A percentile compares a stretch with the other conserved stretches of the same genome.
Conservation (phyloP, 1,140 invertebrate genomes). For the Aphidius ervi region DNA sequence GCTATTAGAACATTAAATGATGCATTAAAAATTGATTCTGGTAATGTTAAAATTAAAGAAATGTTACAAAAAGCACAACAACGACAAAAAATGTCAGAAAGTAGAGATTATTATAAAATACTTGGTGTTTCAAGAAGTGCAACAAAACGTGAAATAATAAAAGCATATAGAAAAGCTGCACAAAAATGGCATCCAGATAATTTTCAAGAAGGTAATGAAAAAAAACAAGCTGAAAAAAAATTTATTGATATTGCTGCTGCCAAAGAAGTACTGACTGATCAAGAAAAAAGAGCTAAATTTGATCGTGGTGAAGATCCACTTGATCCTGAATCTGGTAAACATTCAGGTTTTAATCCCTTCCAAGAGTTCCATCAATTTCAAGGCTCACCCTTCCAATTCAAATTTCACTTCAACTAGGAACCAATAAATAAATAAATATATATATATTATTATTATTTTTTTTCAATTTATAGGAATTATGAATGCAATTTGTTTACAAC, state of each 20-base stretch:
- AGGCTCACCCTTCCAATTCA: constrained; percentile 88
- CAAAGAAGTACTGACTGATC: constrained; percentile 87
- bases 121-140: constrained; percentile 81
- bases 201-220: constrained; percentile 83
- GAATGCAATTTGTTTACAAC: no score
- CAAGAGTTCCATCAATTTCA: constrained; percentile 83
- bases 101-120: constrained; percentile 98
- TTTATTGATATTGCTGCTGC: constrained; percentile 99
- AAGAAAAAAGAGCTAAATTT: constrained; percentile 89
- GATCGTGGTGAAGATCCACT: constrained; percentile 95
- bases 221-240: constrained; percentile 94
- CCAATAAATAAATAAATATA: neutral
- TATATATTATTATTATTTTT: neutral
- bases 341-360: constrained; percentile 74
- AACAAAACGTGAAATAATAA: constrained; percentile 87
- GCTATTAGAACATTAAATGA: constrained; percentile 84
- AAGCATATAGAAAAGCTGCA: constrained; percentile 95
- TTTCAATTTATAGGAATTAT: neutral
- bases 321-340: constrained; percentile 81
- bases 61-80: constrained; percentile 87
- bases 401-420: constrained; percentile 85
- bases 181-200: constrained; percentile 99
- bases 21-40: constrained; percentile 81
- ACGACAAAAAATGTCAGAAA: constrained; percentile 88
- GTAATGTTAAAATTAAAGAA: constrained; percentile 79